A percentile compares a stretch with the other conserved stretches of the same genome.
Conservation (phyloP, 2,797 vertebrate genomes). For the Gambelia wislizenii region DNA sequence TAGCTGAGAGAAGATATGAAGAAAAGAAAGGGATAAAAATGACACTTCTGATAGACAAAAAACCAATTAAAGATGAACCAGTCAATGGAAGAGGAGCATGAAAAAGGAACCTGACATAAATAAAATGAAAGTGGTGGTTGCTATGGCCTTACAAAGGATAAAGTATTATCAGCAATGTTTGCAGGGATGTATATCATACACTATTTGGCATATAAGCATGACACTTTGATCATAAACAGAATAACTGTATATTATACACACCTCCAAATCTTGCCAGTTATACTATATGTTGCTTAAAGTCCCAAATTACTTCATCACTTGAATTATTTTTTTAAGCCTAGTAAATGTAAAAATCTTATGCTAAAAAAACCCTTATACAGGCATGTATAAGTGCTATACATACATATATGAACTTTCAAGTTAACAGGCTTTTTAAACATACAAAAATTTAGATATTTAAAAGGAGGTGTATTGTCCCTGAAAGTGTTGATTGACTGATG, state of each 20-base stretch:
- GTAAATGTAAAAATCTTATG: too few species aligned
- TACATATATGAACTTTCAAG: too few species aligned
- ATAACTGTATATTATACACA: not conserved
- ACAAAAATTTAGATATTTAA: too few species aligned
- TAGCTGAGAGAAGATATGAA: conserved; percentile 64
- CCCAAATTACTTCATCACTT: too few species aligned
- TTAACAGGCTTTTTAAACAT: too few species aligned
- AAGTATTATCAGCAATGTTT: not conserved
- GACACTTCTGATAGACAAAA: not conserved
- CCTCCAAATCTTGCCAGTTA: not conserved
- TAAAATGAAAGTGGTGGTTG: not conserved
- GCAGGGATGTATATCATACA: not conserved
- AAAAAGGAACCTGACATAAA: not conserved
- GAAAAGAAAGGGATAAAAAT: conserved; percentile 50
- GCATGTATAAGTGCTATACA: too few species aligned
- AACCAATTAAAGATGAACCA: not conserved
- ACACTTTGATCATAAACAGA: not conserved
- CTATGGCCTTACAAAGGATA: not conserved
- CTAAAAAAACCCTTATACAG: too few species aligned
- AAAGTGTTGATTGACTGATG: too few species aligned
- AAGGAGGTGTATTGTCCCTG: too few species aligned
- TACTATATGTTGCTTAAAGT: too few species aligned
- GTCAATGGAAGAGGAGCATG: not conserved
- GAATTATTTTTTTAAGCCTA: too few species aligned
- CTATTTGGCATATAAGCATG: too few species aligned